Percentiles rank a stretch among this genome's conserved stretches.
These are phyloP conservation scores for Tromatobia lineatoria DNA, from an alignment of 2,888 invertebrate species.

Conservation along the genomic window DNA sequence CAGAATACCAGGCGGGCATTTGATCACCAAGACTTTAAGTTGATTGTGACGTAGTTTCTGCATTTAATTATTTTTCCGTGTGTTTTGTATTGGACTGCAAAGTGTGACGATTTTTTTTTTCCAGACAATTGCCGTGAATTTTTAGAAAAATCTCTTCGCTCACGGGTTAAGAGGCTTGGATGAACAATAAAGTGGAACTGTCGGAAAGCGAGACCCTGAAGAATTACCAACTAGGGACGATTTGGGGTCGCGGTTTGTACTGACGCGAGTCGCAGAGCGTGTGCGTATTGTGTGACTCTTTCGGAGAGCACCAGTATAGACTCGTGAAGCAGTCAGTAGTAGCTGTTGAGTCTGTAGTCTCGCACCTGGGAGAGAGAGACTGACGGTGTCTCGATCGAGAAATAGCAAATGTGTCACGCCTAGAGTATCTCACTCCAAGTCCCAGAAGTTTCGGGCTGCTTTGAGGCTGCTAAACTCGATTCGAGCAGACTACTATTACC, in stretches of 20 bases:
- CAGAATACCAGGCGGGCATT: background rate
- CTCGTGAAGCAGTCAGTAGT: background rate
- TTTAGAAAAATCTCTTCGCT: background rate
- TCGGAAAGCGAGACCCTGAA: background rate
- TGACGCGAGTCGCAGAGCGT: background rate
- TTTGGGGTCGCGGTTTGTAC: conserved; percentile 31
- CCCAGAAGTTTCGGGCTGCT: conserved; percentile 36
- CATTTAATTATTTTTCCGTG: background rate
- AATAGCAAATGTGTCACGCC: conserved; percentile 64
- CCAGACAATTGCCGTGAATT: background rate
- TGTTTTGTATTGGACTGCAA: background rate
- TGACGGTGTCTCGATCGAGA: conserved; percentile 59
- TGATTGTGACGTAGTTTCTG: background rate
- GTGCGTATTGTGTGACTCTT: background rate
- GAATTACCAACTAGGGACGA: conserved; percentile 36
- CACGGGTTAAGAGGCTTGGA: background rate
- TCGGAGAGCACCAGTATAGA: background rate
- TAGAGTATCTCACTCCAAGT: conserved; percentile 27
- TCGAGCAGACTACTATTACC: background rate
- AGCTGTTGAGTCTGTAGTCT: background rate
- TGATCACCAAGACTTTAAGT: background rate
- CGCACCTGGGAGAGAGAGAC: conserved; percentile 38
- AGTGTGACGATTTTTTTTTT: background rate
- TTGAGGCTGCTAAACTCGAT: conserved; percentile 38
- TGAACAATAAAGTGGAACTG: background rate